These are phyloP conservation scores for Zingel zingel DNA, from an alignment of 2,113 vertebrate species.

Conservation along the genomic window DNA sequence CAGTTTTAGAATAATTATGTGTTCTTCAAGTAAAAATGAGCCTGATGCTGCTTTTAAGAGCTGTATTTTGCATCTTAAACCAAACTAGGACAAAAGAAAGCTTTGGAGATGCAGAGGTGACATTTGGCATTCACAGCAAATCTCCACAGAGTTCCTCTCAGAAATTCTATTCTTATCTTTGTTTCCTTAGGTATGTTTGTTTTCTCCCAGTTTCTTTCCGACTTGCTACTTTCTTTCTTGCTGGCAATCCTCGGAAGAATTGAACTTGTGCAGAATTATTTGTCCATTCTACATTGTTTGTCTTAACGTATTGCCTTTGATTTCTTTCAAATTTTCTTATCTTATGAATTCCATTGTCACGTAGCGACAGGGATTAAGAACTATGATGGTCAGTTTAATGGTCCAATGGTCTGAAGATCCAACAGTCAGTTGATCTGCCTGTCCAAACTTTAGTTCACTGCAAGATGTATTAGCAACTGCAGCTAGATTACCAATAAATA, in stretches of 20 bases:
- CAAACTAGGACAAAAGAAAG: conserved; percentile 68
- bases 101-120: conserved; percentile 66
- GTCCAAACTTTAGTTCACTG: neutral
- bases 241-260: conserved; percentile 18
- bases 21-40: conserved; percentile 26
- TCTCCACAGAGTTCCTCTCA: conserved; percentile 62
- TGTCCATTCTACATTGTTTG: neutral
- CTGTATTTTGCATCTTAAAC: conserved; percentile 61
- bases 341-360: neutral
- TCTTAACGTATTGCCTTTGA: neutral
- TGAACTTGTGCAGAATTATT: neutral
- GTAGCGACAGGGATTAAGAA: neutral
- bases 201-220: conserved; percentile 21
- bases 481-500: neutral
- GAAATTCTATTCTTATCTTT: conserved; percentile 65
- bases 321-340: neutral
- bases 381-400: conserved; percentile 6
- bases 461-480: neutral
- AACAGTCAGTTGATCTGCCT: neutral
- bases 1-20: neutral
- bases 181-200: conserved; percentile 59
- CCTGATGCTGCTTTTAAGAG: conserved; percentile 37
- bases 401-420: neutral
- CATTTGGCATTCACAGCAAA: conserved; percentile 74
- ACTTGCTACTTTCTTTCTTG: conserved; percentile 17